A percentile compares a stretch with the other conserved stretches of the same genome.
Conservation (phyloP, 2,797 vertebrate genomes). For the Anolis apletophallus region DNA sequence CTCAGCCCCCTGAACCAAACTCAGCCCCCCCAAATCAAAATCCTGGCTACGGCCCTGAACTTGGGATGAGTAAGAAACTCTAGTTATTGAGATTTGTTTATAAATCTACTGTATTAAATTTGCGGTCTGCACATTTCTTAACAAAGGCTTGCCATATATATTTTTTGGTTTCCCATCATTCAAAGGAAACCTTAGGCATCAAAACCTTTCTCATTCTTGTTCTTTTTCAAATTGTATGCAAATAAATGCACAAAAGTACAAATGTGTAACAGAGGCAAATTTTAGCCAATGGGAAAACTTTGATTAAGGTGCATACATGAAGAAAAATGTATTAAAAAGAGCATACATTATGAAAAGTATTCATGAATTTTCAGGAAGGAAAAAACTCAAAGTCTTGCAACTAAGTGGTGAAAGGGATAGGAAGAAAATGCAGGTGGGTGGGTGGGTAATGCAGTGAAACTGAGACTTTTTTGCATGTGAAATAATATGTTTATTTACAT, state of each 20-base stretch:
- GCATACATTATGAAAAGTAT: not conserved
- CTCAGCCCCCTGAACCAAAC: too few species aligned
- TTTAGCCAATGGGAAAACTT: not conserved
- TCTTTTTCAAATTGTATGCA: not conserved
- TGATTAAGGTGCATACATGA: not conserved
- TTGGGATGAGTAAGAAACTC: not conserved
- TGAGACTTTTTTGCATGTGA: not conserved
- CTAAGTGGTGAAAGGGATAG: not conserved
- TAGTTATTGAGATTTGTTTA: not conserved
- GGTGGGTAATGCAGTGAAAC: not conserved
- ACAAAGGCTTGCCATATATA: too few species aligned
- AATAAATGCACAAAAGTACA: not conserved
- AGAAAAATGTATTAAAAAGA: not conserved
- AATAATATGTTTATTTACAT: too few species aligned
- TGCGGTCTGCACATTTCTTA: not conserved
- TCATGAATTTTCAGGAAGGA: not conserved
- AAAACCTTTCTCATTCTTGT: not conserved
- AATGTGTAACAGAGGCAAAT: not conserved
- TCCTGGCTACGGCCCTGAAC: too few species aligned
- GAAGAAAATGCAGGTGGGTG: not conserved
- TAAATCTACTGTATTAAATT: not conserved
- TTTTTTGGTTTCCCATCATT: not conserved
- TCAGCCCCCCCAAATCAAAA: too few species aligned
- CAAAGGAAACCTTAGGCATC: not conserved
- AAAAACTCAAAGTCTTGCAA: not conserved